A percentile compares a stretch with the other conserved stretches of the same genome.
These are phyloP conservation scores for Axinella damicornis DNA, from an alignment of 37 sponge, comb jelly and placozoan species.

Conservation along the genomic window DNA sequence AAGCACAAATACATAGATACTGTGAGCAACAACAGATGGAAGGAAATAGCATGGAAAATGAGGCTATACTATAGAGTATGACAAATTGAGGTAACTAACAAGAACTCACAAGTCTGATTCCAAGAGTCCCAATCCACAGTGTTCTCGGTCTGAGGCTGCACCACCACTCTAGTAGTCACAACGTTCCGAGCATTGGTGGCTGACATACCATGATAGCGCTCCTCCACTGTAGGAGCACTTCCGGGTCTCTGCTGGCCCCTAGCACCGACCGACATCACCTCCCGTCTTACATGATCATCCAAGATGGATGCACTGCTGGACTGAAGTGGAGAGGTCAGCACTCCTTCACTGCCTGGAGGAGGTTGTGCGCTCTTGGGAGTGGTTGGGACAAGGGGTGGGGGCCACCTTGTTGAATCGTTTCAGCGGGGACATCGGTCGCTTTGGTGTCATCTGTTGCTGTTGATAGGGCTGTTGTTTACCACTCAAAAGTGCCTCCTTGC, in stretches of 20 bases:
- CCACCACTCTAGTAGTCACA: background rate
- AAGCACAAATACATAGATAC: no score
- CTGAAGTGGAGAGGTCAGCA: background rate
- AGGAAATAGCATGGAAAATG: background rate
- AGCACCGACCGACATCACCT: no score
- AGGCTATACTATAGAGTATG: background rate
- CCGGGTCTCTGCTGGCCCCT: slow-evolving; percentile 6
- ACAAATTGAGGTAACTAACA: background rate
- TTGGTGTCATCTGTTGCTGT: slow-evolving; percentile 30
- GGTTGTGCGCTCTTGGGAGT: background rate
- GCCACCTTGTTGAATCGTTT: slow-evolving; percentile 71
- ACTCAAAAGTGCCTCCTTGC: no score
- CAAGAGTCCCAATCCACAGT: no score
- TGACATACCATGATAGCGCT: background rate
- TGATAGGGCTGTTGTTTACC: background rate
- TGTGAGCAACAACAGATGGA: no score
- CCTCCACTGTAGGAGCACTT: background rate
- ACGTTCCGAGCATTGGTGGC: background rate
- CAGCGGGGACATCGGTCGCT: slow-evolving; percentile 51
- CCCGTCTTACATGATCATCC: no score
- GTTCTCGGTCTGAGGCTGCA: background rate
- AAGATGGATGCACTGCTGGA: slow-evolving; percentile 20
- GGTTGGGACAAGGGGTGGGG: slow-evolving; percentile 24
- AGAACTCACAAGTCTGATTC: background rate
- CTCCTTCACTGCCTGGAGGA: background rate